Conservation (phyloP, 2,888 invertebrate genomes). For the Zaprionus lineosus region DNA sequence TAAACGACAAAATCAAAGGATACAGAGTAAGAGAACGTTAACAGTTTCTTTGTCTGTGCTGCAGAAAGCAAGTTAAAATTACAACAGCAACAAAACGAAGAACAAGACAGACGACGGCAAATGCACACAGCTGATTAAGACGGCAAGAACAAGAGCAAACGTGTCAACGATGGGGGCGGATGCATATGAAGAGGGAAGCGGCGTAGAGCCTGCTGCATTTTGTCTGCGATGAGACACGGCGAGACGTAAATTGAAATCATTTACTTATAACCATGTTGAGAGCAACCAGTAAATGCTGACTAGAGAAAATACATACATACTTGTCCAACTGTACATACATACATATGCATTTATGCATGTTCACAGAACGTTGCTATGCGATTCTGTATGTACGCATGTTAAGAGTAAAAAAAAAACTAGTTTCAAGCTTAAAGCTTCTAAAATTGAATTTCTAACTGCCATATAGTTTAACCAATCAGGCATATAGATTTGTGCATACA, state of each 20-base stretch:
- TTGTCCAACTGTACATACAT: conserved; percentile 4
- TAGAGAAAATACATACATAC: background rate
- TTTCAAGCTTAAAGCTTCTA: conserved; percentile 34
- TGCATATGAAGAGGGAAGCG: conserved; percentile 4
- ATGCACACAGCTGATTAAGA: conserved; percentile 60
- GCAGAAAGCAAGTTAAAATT: conserved; percentile 18
- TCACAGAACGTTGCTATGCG: conserved; percentile 7
- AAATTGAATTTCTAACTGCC: conserved; percentile 47
- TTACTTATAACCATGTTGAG: conserved; percentile 48
- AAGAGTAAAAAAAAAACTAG: conserved; percentile 46
- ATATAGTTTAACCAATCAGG: conserved; percentile 34
- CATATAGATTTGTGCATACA: background rate
- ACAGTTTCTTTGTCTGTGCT: conserved; percentile 55
- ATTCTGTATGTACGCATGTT: conserved; percentile 7
- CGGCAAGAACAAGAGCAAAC: conserved; percentile 26
- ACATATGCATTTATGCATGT: conserved; percentile 7
- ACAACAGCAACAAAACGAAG: conserved; percentile 12
- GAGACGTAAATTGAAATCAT: conserved; percentile 66
- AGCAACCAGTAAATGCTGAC: conserved; percentile 22
- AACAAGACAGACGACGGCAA: conserved; percentile 15
- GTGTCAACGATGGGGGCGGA: conserved; percentile 13
- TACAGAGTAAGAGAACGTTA: conserved; percentile 43
- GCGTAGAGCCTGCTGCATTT: conserved; percentile 12
- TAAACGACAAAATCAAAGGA: conserved; percentile 61
- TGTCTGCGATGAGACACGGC: conserved; percentile 50